Percentiles rank a stretch among this genome's conserved stretches.
These are phyloP conservation scores for Chelon auratus DNA, from an alignment of 2,797 vertebrate species.

Conservation along the genomic window DNA sequence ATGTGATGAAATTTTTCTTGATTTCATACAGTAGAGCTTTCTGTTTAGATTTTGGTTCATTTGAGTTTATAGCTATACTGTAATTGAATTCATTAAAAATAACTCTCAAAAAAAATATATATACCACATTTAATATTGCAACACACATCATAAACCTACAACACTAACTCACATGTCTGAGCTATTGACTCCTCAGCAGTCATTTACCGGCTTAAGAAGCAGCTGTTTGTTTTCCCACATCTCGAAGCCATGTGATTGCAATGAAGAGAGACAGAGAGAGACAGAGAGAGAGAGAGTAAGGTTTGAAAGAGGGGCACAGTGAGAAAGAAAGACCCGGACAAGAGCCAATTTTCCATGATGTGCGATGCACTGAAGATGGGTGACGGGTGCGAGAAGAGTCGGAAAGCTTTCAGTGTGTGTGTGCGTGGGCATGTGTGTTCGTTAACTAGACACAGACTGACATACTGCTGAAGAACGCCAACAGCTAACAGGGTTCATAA, in stretches of 20 bases:
- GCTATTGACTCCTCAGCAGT: constrained; percentile 10
- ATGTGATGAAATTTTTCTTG: too few relatives aligned
- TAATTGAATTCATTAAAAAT: too few relatives aligned
- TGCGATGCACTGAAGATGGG: constrained; percentile 83
- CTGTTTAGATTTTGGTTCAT: too few relatives aligned
- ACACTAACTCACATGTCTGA: too few relatives aligned
- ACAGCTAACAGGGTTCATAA: constrained; percentile 88
- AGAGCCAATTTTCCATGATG: constrained; percentile 96
- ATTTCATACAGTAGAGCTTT: too few relatives aligned
- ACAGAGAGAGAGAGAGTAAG: constrained; percentile 38
- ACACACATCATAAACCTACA: too few relatives aligned
- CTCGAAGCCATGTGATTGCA: constrained; percentile 35
- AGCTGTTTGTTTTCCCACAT: constrained; percentile 49
- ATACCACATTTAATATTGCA: too few relatives aligned
- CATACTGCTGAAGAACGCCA: constrained; percentile 68
- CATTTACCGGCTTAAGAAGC: constrained; percentile 25
- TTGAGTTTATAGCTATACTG: too few relatives aligned
- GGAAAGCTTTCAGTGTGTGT: constrained; percentile 61
- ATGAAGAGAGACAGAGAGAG: constrained; percentile 28
- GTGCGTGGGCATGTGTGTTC: constrained; percentile 54
- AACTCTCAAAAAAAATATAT: too few relatives aligned
- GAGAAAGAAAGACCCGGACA: constrained; percentile 46
- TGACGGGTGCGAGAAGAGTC: constrained; percentile 68
- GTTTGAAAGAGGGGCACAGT: constrained; percentile 18
- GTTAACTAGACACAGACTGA: constrained; percentile 77